Evolutionary conservation across 1,140 invertebrate genomes (phyloP).

Genomic region (Anastrepha ludens): DNA sequence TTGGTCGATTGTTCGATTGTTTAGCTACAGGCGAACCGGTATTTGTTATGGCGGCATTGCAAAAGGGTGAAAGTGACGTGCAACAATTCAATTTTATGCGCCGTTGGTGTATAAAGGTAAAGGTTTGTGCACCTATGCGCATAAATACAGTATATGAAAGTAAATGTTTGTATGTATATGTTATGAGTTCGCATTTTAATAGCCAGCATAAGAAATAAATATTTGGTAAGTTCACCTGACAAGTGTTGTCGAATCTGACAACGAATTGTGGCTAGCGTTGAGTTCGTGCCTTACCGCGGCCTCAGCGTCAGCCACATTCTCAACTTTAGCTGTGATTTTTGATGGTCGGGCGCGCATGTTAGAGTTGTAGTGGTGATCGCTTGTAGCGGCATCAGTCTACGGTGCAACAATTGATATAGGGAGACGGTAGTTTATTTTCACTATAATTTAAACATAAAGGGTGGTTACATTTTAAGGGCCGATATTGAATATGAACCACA

Average conservation of each 20-base stretch:
- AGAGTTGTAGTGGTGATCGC: not conserved
- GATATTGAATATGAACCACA: no score
- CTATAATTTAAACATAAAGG: no score
- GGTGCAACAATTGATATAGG: no score
- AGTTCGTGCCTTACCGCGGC: not conserved
- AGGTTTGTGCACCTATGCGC: not conserved
- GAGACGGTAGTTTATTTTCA: no score
- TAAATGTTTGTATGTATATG: no score
- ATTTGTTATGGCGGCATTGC: slow-evolving; percentile 25
- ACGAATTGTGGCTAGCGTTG: slow-evolving; percentile 20
- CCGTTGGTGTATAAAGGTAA: not conserved
- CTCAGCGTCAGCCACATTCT: not conserved
- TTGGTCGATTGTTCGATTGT: not conserved
- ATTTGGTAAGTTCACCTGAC: not conserved
- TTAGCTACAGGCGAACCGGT: slow-evolving; percentile 14
- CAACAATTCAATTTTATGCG: slow-evolving; percentile 47
- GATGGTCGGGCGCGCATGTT: not conserved
- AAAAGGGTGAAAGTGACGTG: slow-evolving; percentile 45
- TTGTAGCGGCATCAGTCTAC: not conserved
- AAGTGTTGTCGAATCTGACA: not conserved
- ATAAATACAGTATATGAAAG: no score
- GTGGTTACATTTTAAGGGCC: no score
- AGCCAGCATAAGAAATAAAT: not conserved
- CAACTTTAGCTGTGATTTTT: not conserved
- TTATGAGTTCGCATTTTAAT: no score